phyloP scores from a whole-genome alignment of 2,113 vertebrate genomes.

The Sus scrofa region T2T-Sscrofa CM000818.6:22663501-22664000 shows the following conservation, averaged over 20 bases:
- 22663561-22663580: background rate
- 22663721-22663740: background rate
- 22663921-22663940: background rate
- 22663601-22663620: background rate
- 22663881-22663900: background rate
- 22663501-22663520: background rate
- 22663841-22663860: background rate
- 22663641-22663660: background rate
- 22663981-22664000: background rate
- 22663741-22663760: background rate
- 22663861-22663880: background rate
- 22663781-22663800: background rate
- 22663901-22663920: background rate
- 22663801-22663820: background rate
- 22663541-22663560: background rate
- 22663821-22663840: background rate
- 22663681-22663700: background rate
- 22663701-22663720: background rate
- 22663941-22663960: background rate
- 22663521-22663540: background rate
- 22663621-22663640: background rate
- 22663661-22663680: background rate
- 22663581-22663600: background rate
- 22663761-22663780: background rate
- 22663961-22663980: background rate